A percentile compares a stretch with the other conserved stretches of the same genome.
Conservation (phyloP, 2,113 vertebrate species). For the Triplophysa dalaica region DNA sequence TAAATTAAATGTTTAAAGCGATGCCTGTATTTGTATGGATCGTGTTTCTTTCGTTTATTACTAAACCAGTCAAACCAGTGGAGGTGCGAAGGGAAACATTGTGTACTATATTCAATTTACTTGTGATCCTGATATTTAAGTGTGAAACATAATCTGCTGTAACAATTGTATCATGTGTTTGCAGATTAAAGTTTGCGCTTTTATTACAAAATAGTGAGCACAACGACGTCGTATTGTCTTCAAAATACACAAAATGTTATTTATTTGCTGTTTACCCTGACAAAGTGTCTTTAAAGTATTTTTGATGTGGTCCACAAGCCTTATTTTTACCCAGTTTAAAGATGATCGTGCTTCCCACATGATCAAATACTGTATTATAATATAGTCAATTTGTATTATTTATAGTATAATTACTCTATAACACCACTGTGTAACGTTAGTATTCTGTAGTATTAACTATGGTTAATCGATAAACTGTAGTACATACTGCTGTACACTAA, state of each 20-base stretch:
- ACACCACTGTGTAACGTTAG: too few species aligned
- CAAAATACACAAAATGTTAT: too few species aligned
- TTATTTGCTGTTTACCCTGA: not conserved
- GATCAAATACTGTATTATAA: not conserved
- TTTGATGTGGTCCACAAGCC: not conserved
- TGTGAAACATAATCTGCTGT: not conserved
- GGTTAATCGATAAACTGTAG: too few species aligned
- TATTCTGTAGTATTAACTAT: too few species aligned
- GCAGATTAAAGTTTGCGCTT: not conserved
- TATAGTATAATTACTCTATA: too few species aligned
- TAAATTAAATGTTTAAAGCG: not conserved
- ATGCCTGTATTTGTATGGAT: slow-evolving; percentile 1
- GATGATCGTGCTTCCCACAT: not conserved
- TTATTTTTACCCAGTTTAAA: not conserved
- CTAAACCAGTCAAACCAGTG: slow-evolving; percentile 5
- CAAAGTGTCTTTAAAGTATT: not conserved
- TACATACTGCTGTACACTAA: too few species aligned
- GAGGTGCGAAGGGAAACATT: not conserved
- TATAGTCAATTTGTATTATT: too few species aligned
- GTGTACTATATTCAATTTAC: not conserved
- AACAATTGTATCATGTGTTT: not conserved
- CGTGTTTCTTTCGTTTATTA: not conserved
- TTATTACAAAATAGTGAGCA: not conserved
- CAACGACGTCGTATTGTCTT: too few species aligned
- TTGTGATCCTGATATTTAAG: not conserved